Evolutionary conservation across 2,113 vertebrate genomes (phyloP), one percentile per base, ranked within the genome.

Genomic region (Sylvilagus bachmani): DNA sequence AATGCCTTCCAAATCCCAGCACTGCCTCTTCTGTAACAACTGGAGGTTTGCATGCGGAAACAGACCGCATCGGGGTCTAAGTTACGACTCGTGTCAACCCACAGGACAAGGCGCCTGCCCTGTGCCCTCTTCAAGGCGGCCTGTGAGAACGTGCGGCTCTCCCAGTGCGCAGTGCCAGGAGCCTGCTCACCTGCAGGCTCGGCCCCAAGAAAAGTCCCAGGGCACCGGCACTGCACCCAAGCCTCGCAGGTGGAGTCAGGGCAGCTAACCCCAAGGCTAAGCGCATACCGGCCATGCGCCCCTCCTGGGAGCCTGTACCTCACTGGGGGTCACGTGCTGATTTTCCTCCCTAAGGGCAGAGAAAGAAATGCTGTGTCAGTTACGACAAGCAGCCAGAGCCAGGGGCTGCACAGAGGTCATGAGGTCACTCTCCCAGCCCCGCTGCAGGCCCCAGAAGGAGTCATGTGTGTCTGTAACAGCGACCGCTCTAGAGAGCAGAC

Each of bases 201-300:
- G 21, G 61, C 66, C 29, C 73, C 61, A 90, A 90, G 78, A 4
- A 14, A 84, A 70, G 38, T 51, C 14, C 33, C 81, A 82, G 64
- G 4, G 4, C 44, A 44, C 44, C 44, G 8, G 38, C 44, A 44
- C 44, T 44, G 44, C 44, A 44, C 44, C 44, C 44, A 1, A 1
- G 44, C 44, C 6, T 8, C 44, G 44, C 44, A 1, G 44, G 44
- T 44, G 44, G 44, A 44, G 53, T 25, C 73, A 96, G 97, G 88
- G 95, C 64, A 78, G 84, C 77, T 69, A 49, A 69, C 77, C 93
- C 93, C 93, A 90, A 7, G 44, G 44, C 44, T 44, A 44, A 44
- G 44, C 44, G 44, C 44, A 44, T 6, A 44, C 44, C 44, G 6
- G 44, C 44, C 44, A 44, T 6, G 44, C 7, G 44, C 6, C 44